Base-by-base conservation (phyloP, 1,140 invertebrate species). In the Lepidurus apus region DNA sequence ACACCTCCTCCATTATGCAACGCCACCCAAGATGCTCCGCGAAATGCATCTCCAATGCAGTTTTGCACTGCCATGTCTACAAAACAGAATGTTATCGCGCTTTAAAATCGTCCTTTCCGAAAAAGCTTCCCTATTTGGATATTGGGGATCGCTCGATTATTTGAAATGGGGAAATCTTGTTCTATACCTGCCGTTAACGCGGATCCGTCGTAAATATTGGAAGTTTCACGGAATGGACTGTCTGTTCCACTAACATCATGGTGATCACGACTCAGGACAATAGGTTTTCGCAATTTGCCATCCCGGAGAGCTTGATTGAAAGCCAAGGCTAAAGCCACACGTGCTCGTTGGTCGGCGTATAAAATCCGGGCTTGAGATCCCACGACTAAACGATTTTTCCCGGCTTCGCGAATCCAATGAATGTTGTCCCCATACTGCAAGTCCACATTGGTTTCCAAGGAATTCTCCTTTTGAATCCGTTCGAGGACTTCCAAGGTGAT, bases 221-320 rank as follows among this genome's bases (percentile, higher is more conserved):
- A 89, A 1, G 91, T 91, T 83, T 91, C 91, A 76, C 91, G 82
- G 85, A 88, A 91, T 8, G 90, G 91, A 81, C 89, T 90, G 83
- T 91, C 91, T 6, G 90, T 90, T 47, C 91, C 91, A 80, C 89
- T 90, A 6, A 92, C 91, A 84, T 91, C 91, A 83, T 91, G 91
- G 82, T 91, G 91, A 84, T 91, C 91, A 45, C 91, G 82, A 81
- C 89, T 90, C 13, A 91, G 84, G 3, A 92, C 88, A 7, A 91
- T 86, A 24, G 89, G 88, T 42, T 85, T 89, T 87, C 89, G 80
- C 6, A 84, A 75, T 74, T 45, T 42, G 24, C 78, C 78, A 13
- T 79, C 78, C 75, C 45, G 73, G 21, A 91, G 84, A 24, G 90
- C 89, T 47, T 87, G 82, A 82, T 91, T 91, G 81, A 91, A 91